phyloP scores from a whole-genome alignment of 2,797 vertebrate genomes.

The Apogon hyalosoma region DNA sequence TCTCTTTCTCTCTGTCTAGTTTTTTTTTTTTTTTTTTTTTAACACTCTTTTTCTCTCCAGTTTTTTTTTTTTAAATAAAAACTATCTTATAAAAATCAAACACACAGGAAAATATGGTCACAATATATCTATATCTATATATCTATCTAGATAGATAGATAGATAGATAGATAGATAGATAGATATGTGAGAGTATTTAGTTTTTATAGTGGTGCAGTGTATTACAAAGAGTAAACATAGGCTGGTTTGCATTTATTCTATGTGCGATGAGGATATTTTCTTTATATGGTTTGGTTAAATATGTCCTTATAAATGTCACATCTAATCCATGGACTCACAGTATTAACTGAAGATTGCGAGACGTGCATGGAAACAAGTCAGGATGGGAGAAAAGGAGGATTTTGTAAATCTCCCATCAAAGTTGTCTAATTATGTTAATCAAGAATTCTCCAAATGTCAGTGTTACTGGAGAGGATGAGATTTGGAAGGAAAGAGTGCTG shows the following conservation, averaged over 20 bases:
- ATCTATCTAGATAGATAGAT: too few relatives aligned
- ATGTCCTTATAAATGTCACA: slow-evolving; percentile 82
- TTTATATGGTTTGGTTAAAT: slow-evolving; percentile 67
- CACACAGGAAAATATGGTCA: slow-evolving; percentile 4
- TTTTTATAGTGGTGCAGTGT: background rate
- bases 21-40: too few relatives aligned
- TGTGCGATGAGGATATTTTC: slow-evolving; percentile 41
- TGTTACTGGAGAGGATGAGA: slow-evolving; percentile 87
- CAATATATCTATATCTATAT: too few relatives aligned
- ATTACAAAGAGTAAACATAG: slow-evolving; percentile 44
- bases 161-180: too few relatives aligned
- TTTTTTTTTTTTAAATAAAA: slow-evolving; percentile 32
- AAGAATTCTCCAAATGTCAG: slow-evolving; percentile 97
- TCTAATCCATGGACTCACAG: slow-evolving; percentile 78
- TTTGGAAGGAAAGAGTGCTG: slow-evolving; percentile 80
- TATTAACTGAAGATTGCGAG: slow-evolving; percentile 72
- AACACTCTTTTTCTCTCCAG: slow-evolving; percentile 22
- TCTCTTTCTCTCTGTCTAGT: slow-evolving; percentile 44
- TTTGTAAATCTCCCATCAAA: slow-evolving; percentile 93
- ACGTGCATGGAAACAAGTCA: slow-evolving; percentile 78
- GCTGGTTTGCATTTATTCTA: slow-evolving; percentile 33
- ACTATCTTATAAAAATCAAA: slow-evolving; percentile 1
- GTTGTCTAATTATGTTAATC: slow-evolving; percentile 98
- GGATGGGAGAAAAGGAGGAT: slow-evolving; percentile 82
- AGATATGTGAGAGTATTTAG: slow-evolving; percentile 11